Evolutionary conservation across 2,797 vertebrate genomes (phyloP).

Genomic region (Etheostoma perlongum): DNA sequence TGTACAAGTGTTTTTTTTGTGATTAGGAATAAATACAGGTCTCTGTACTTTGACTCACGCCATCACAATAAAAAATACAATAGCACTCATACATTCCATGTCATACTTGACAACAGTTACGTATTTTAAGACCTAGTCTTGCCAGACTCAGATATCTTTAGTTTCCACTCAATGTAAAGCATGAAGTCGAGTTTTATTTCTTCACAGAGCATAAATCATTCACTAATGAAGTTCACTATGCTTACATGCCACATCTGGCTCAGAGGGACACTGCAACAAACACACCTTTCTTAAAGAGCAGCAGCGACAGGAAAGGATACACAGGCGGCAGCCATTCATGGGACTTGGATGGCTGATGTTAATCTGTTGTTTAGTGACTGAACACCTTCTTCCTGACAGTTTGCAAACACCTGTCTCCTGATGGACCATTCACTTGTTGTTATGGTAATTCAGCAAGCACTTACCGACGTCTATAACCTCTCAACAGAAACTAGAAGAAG

Average conservation of each 20-base stretch:
- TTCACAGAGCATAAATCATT: background rate
- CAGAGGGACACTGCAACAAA: background rate
- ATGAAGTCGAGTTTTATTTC: background rate
- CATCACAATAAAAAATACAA: background rate
- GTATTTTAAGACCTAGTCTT: background rate
- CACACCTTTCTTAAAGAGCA: constrained; percentile 10
- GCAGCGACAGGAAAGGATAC: background rate
- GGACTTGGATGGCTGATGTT: constrained; percentile 25
- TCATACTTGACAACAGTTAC: background rate
- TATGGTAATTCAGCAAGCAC: constrained; percentile 43
- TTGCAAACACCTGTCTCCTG: constrained; percentile 48
- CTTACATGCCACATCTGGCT: background rate
- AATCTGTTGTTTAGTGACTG: constrained; percentile 33
- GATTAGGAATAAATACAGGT: background rate
- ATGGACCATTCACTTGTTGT: constrained; percentile 30
- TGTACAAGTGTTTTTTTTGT: too few relatives aligned
- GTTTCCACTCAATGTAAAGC: background rate
- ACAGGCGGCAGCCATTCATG: background rate
- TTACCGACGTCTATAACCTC: constrained; percentile 34
- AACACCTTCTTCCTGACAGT: constrained; percentile 40
- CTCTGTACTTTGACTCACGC: background rate
- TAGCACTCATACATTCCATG: background rate
- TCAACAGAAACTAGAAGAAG: constrained; percentile 16
- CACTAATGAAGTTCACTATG: background rate
- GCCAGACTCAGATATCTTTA: background rate